Percentiles rank a stretch among this genome's conserved stretches.
Evolutionary conservation across 2,797 vertebrate species (phyloP).

Genomic region (Tadarida brasiliensis): DNA sequence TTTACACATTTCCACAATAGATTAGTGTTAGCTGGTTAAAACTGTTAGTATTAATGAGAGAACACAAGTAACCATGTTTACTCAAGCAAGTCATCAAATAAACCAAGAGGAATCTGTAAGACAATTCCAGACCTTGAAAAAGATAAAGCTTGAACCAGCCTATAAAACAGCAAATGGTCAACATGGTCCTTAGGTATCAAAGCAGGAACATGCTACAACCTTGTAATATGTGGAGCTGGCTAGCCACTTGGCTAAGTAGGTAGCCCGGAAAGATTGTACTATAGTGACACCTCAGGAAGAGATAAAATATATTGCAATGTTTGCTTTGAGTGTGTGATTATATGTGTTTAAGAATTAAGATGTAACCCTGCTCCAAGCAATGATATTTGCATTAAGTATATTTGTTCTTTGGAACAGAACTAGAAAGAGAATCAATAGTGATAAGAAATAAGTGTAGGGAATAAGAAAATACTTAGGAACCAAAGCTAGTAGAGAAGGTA

Average conservation of each 20-base stretch:
- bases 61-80: slow-evolving; percentile 25
- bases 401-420: neutral
- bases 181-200: neutral
- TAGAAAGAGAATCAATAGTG: slow-evolving; percentile 55
- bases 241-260: neutral
- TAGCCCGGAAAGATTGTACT: slow-evolving; percentile 43
- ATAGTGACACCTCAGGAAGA: neutral
- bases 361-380: neutral
- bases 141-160: slow-evolving; percentile 4
- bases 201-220: slow-evolving; percentile 12
- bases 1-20: neutral
- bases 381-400: neutral
- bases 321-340: slow-evolving; percentile 57
- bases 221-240: neutral
- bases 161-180: neutral
- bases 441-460: neutral
- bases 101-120: neutral
- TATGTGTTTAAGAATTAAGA: slow-evolving; percentile 54
- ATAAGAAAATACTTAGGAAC: slow-evolving; percentile 45
- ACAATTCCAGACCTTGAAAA: slow-evolving; percentile 2
- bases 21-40: slow-evolving; percentile 39
- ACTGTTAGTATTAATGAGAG: neutral
- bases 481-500: neutral
- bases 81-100: slow-evolving; percentile 1
- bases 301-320: neutral